Evolutionary conservation across 2,113 vertebrate species (phyloP), one percentile per base, ranked within the genome.

Genomic region (Burhinus bistriatus): DNA sequence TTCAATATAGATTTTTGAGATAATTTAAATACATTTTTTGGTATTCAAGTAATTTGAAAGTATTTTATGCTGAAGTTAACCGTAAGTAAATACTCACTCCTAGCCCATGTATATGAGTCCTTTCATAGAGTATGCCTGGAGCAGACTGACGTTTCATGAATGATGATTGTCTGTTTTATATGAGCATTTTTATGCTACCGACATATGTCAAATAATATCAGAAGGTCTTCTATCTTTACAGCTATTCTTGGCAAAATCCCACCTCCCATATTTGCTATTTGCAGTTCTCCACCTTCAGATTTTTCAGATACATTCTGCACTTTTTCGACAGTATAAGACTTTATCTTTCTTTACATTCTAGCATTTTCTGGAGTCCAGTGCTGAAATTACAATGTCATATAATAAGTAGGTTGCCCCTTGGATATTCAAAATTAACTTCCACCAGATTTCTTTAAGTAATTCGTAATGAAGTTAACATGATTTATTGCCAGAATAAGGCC

Each of bases 181-280:
- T 91, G 75, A 95, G 51, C 42, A 58, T 91, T 96, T 97, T 95
- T 72, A 93, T 95, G 88, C 36, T 90, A 62, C 91, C 95, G 96
- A 96, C 90, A 88, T 62, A 69, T 81, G 94, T 96, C 95, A 97
- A 93, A 93, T 69, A 83, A 86, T 92, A 96, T 97, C 94, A 96
- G 59, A 81, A 21, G 15, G 29, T 81, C 6, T 80, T 93, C 58
- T 89, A 8, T 78, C 49, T 91, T 83, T 61, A 55, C 13, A 79
- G 59, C 32, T 88, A 79, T 92, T 95, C 77, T 84, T 95, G 83
- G 85, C 6, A 40, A 91, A 14, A 44, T 2, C 5, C 5, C 61
- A 72, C 27, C 36, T 85, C 44, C 10, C 44, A 57, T 21, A 64
- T 78, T 84, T 91, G 44, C 29, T 77, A 51, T 44, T 71, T 94